Percentiles rank a stretch among this genome's conserved stretches.
Evolutionary conservation across 2,888 invertebrate species (phyloP).

Genomic region (Dolichopus griseipennis): DNA sequence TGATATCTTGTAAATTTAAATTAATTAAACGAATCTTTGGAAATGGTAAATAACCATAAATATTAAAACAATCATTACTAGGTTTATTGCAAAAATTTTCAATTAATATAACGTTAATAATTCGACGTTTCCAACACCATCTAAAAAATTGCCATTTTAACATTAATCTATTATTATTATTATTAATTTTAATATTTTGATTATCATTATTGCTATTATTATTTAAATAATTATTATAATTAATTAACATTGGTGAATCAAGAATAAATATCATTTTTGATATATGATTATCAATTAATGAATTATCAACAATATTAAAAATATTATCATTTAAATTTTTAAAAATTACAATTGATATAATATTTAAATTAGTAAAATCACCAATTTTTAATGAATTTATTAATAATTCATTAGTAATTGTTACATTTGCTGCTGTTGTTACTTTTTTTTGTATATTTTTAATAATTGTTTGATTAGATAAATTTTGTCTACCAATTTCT

Average conservation of each 20-base stretch:
- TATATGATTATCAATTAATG: not conserved
- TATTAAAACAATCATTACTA: not conserved
- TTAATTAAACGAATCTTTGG: not conserved
- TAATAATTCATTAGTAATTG: not conserved
- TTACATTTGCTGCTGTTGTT: not conserved
- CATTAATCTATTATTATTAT: not conserved
- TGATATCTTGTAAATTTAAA: not conserved
- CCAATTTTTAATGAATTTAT: not conserved
- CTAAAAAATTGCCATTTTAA: not conserved
- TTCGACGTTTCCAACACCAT: not conserved
- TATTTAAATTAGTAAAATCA: not conserved
- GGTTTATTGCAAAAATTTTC: not conserved
- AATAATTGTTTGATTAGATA: not conserved
- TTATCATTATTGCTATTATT: not conserved
- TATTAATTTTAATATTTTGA: not conserved
- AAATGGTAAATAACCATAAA: constrained; percentile 1
- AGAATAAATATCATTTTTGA: not conserved
- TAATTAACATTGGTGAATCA: not conserved
- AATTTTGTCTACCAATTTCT: no score
- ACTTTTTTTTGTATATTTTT: not conserved
- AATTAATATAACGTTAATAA: not conserved
- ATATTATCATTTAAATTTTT: not conserved
- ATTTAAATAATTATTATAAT: not conserved
- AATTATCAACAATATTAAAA: not conserved
- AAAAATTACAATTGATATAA: not conserved